Conservation (phyloP, 2,797 vertebrate species). For the Helostoma temminkii region DNA sequence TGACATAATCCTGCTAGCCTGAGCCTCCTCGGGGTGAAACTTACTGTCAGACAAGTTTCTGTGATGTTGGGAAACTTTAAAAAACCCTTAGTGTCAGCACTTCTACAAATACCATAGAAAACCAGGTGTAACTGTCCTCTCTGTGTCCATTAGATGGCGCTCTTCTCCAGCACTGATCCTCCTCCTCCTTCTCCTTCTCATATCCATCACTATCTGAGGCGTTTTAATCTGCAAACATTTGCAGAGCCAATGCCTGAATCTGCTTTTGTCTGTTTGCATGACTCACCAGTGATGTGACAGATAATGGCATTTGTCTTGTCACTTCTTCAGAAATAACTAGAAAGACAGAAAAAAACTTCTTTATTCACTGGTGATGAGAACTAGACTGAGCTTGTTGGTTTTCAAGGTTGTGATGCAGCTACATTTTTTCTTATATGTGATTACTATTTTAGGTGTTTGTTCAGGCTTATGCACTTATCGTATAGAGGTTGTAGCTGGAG, state of each 20-base stretch:
- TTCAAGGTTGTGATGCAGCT: conserved; percentile 1
- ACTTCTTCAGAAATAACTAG: conserved; percentile 21
- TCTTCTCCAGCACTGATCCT: conserved; percentile 18
- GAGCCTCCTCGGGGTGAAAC: too few relatives aligned
- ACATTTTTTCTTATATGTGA: background rate
- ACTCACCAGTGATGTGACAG: conserved; percentile 36
- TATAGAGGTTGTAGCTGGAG: too few relatives aligned
- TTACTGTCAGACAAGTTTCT: conserved; percentile 29
- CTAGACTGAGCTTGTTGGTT: too few relatives aligned
- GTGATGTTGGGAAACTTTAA: conserved; percentile 23
- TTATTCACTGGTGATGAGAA: conserved; percentile 14
- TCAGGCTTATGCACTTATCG: too few relatives aligned
- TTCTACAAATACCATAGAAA: background rate
- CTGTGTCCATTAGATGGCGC: conserved; percentile 70
- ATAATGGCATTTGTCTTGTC: conserved; percentile 26
- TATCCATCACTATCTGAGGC: conserved; percentile 39
- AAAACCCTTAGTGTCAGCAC: conserved; percentile 33
- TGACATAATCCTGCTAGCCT: background rate
- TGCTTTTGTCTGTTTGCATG: conserved; percentile 46
- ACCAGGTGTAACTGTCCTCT: background rate
- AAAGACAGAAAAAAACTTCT: conserved; percentile 2
- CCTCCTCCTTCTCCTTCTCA: background rate
- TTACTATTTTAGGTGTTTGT: background rate
- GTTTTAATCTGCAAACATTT: conserved; percentile 61
- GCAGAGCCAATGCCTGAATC: conserved; percentile 30